Evolutionary conservation across 2,888 invertebrate species (phyloP), one percentile per base, ranked within the genome.

Genomic region (Capitulum mitella): DNA sequence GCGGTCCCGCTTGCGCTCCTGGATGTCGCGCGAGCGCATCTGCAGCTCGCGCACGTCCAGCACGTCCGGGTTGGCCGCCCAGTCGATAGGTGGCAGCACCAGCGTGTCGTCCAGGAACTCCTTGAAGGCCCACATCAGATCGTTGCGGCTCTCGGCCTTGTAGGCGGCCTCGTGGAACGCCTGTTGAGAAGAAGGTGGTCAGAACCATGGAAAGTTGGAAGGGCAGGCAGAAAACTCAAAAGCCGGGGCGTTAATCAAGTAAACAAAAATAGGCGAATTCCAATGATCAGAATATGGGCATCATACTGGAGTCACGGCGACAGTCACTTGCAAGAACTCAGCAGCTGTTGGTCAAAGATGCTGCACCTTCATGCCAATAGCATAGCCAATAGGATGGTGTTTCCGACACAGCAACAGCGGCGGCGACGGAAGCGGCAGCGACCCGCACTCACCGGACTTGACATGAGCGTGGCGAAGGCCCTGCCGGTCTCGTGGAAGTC

Each of bases 401-500:
- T n/a, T n/a, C n/a, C n/a, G n/a, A n/a, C n/a, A n/a, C n/a, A n/a
- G n/a, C n/a, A n/a, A n/a, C n/a, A n/a, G n/a, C n/a, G n/a, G n/a
- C n/a, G n/a, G n/a, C n/a, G n/a, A n/a, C n/a, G n/a, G n/a, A n/a
- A n/a, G n/a, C n/a, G n/a, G n/a, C n/a, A n/a, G n/a, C n/a, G n/a
- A n/a, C n/a, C n/a, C n/a, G n/a, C n/a, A n/a, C n/a, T 84, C 84
- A 89, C 89, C 82, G 92, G 92, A 85, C 97, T 97, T 16, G 97
- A 92, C 97, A 98, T 97, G 46, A 98, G 89, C 0, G 98, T 97
- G 1, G 97, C 94, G 83, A 98, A 94, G 14, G 97, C 94, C 78
- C 98, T 90, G 84, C 97, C 97, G 79, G 98, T 93, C 88, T 98
- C 98, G 86, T 96, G 95, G 86, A 97, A 97, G 86, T 97, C 96